Evolutionary conservation across 1,140 invertebrate genomes (phyloP).

Genomic region (Schlechtendalia chinensis): DNA sequence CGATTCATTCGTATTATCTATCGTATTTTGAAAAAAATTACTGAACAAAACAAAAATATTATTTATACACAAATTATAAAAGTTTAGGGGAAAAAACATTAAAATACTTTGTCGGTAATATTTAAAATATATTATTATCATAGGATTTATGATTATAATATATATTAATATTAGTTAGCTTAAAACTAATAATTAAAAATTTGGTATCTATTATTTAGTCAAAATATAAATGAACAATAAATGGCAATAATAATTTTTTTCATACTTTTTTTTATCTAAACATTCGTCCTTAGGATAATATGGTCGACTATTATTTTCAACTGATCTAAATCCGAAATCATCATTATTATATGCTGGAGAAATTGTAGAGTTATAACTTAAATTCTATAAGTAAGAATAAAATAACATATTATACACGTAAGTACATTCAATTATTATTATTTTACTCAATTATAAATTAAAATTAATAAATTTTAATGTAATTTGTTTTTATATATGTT

Average conservation of each 20-base stretch:
- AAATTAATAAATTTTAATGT: too few species aligned
- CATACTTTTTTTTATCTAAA: neutral
- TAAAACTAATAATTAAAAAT: too few species aligned
- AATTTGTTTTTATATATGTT: neutral
- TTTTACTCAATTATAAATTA: too few species aligned
- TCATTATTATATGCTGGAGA: neutral
- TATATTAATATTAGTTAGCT: too few species aligned
- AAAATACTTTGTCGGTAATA: neutral
- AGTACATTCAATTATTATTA: too few species aligned
- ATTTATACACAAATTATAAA: neutral
- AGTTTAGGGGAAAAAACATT: neutral
- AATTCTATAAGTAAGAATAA: neutral
- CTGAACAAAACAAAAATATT: slow-evolving; percentile 5
- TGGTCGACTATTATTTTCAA: slow-evolving; percentile 19
- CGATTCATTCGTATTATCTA: neutral
- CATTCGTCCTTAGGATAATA: neutral
- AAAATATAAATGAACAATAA: too few species aligned
- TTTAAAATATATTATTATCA: neutral
- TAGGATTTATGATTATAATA: too few species aligned
- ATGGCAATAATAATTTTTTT: neutral
- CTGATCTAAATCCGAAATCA: neutral
- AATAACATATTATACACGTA: neutral
- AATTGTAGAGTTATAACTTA: neutral
- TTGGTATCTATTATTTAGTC: too few species aligned
- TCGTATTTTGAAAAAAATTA: slow-evolving; percentile 19